Conservation (phyloP, 2,888 invertebrate genomes). For the Euspilapteryx auroguttella region DNA sequence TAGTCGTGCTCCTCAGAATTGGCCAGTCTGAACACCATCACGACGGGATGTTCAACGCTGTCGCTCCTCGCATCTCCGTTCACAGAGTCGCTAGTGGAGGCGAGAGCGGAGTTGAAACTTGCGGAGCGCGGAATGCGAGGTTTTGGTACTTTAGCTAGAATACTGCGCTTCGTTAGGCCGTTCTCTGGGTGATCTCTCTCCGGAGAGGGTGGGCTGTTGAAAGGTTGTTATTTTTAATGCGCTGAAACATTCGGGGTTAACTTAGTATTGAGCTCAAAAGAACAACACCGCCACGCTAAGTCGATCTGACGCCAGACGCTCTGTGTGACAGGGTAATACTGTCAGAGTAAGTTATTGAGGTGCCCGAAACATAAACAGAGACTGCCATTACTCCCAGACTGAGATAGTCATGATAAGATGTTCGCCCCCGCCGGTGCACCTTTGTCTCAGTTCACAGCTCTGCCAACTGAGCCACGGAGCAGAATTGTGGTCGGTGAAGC, state of each 20-base stretch:
- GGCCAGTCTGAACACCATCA: conserved; percentile 41
- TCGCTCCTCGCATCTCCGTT: conserved; percentile 19
- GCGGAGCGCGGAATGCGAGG: conserved; percentile 31
- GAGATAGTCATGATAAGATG: too few species aligned
- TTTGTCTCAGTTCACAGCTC: too few species aligned
- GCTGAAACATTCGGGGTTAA: too few species aligned
- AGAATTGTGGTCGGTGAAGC: too few species aligned
- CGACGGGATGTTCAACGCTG: conserved; percentile 25
- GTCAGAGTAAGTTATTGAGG: too few species aligned
- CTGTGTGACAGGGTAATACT: too few species aligned
- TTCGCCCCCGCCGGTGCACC: too few species aligned
- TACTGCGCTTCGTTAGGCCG: conserved; percentile 26
- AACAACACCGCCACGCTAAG: too few species aligned
- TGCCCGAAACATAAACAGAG: too few species aligned
- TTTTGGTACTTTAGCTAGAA: conserved; percentile 36
- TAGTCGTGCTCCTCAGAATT: conserved; percentile 40
- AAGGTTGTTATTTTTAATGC: not conserved
- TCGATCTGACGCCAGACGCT: not conserved
- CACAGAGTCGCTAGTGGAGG: conserved; percentile 17
- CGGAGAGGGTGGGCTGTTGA: conserved; percentile 15
- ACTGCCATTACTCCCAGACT: too few species aligned
- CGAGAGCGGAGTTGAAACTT: conserved; percentile 17
- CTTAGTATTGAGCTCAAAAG: too few species aligned
- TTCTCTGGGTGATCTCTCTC: conserved; percentile 27
- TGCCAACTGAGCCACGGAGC: too few species aligned